phyloP scores from a whole-genome alignment of 2,797 vertebrate species.

The Pantherophis vulpinus region DNA sequence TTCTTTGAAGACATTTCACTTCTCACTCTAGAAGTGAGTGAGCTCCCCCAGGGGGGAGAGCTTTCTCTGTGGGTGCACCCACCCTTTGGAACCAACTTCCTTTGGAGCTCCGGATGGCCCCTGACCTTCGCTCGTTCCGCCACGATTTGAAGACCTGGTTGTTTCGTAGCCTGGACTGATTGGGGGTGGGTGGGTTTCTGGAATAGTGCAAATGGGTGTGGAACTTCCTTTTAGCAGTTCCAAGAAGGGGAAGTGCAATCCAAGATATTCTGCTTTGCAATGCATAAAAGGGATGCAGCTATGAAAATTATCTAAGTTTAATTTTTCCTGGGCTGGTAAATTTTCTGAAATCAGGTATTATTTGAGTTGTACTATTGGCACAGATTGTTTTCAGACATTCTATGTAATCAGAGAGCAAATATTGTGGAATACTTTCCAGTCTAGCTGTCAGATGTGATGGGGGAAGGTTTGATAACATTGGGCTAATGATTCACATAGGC shows the following conservation, averaged over 20 bases:
- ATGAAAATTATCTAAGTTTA: neutral
- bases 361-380: neutral
- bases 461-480: neutral
- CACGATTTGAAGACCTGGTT: too few relatives aligned
- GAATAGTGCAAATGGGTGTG: neutral
- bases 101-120: too few relatives aligned
- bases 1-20: neutral
- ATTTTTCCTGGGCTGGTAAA: neutral
- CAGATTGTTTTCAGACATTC: neutral
- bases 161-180: too few relatives aligned
- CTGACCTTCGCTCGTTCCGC: too few relatives aligned
- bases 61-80: too few relatives aligned
- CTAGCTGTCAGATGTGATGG: neutral
- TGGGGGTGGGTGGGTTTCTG: too few relatives aligned
- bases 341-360: neutral
- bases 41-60: too few relatives aligned
- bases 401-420: neutral
- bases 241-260: neutral
- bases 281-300: neutral
- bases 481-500: neutral
- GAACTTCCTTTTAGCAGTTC: neutral
- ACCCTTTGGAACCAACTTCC: too few relatives aligned
- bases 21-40: neutral
- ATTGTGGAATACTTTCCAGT: neutral
- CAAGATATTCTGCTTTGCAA: neutral